These are phyloP conservation scores for Poecilia velifera DNA, from an alignment of 2,797 vertebrate species.

Conservation along the genomic window DNA sequence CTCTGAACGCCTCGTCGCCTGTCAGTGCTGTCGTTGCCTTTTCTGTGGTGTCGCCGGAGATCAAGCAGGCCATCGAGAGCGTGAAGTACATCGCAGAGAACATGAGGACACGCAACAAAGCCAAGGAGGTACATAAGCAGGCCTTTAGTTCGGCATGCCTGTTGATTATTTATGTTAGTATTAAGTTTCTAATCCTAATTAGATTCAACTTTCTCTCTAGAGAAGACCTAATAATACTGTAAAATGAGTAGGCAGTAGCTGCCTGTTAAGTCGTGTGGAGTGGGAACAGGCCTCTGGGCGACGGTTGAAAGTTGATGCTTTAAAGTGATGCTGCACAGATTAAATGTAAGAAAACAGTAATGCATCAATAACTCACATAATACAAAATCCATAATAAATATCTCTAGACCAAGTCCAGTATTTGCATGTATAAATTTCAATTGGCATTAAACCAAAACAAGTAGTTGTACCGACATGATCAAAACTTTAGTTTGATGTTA, in stretches of 20 bases:
- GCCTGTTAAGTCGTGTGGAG: neutral
- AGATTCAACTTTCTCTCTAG: slow-evolving; percentile 3
- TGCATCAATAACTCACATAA: neutral
- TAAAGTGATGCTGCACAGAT: slow-evolving; percentile 1
- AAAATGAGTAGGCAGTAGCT: neutral
- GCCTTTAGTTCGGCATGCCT: neutral
- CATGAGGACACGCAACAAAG: slow-evolving; percentile 90
- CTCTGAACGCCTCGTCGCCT: slow-evolving; percentile 75
- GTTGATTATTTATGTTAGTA: neutral
- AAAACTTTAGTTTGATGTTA: neutral
- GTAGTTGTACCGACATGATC: neutral
- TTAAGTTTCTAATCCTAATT: neutral
- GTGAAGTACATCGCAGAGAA: slow-evolving; percentile 93
- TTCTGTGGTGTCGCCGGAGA: slow-evolving; percentile 83
- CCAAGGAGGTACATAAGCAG: slow-evolving; percentile 85
- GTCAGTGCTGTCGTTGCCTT: slow-evolving; percentile 77
- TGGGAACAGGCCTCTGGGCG: neutral
- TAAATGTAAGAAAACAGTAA: neutral
- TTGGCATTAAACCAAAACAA: neutral
- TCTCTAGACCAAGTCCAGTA: neutral
- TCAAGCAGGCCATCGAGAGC: slow-evolving; percentile 87
- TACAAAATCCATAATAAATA: neutral
- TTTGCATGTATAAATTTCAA: neutral
- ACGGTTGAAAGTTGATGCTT: neutral
- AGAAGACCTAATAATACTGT: neutral